phyloP scores from a whole-genome alignment of 2,113 vertebrate genomes.

The Caranx melampygus region DNA sequence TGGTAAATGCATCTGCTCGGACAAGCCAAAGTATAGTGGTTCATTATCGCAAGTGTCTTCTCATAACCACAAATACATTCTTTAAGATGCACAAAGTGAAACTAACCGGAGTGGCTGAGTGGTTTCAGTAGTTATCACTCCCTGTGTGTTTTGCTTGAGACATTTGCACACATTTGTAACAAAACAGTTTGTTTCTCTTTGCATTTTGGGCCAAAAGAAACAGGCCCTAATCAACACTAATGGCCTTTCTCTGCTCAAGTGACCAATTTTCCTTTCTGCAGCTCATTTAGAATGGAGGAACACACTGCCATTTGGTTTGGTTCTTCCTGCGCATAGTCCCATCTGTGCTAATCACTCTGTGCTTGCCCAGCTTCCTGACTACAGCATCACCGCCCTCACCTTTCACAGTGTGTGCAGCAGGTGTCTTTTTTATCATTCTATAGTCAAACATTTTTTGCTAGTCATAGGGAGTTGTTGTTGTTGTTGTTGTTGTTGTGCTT shows the following conservation, averaged over 20 bases:
- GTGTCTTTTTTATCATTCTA: constrained; percentile 25
- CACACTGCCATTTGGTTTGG: constrained; percentile 45
- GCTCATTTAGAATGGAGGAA: constrained; percentile 63
- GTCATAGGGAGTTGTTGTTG: constrained; percentile 3
- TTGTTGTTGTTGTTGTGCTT: not conserved
- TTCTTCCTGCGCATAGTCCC: constrained; percentile 38
- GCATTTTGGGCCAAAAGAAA: constrained; percentile 45
- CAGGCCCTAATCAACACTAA: constrained; percentile 53
- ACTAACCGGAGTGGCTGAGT: constrained; percentile 7
- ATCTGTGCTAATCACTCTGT: constrained; percentile 55
- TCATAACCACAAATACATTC: not conserved
- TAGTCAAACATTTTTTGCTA: not conserved
- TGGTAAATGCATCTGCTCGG: not conserved
- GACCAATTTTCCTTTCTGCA: constrained; percentile 59
- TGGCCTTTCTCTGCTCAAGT: constrained; percentile 49
- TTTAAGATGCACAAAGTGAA: constrained; percentile 15
- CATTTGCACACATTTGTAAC: constrained; percentile 33
- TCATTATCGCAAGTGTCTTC: not conserved
- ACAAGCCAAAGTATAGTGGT: not conserved
- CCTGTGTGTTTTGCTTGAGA: constrained; percentile 5
- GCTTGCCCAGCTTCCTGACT: constrained; percentile 22
- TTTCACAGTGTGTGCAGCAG: constrained; percentile 11
- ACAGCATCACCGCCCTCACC: constrained; percentile 18
- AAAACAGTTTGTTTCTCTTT: constrained; percentile 24
- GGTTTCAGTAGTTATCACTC: not conserved